Evolutionary conservation across 2,888 invertebrate genomes (phyloP), one percentile per base, ranked within the genome.

Genomic region (Netelia inedita): DNA sequence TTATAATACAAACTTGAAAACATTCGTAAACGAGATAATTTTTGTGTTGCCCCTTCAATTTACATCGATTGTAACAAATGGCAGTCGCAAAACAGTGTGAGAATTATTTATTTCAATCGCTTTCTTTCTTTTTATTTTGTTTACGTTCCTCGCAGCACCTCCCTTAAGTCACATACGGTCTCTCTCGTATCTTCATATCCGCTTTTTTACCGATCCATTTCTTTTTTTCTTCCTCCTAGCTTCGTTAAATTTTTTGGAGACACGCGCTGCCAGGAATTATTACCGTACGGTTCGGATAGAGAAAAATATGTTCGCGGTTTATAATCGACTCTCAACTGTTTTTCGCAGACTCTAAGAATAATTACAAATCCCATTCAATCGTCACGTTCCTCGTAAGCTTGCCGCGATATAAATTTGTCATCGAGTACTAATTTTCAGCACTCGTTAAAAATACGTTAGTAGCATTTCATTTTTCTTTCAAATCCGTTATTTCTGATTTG

Each of bases 1-100:
- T 74, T 19, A 79, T 72, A 16, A 74, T 78, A 78, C 50, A 82
- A 79, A 82, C 75, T 75, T 79, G 79, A 82, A 85, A 82, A 85
- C 75, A 79, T 59, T 82, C 74, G 82, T 74, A 28, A 75, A 50
- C 8, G 53, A 55, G 68, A 74, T 46, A 72, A 61, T 43, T n/a
- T 41, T 69, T 59, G 46, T 43, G 21, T 61, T 63, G 35, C 35
- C 59, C 46, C 10, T 46, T 46, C 16, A 19, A 53, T 83, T 41
- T 65, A 65, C 78, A 71, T 79, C 23, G 65, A 61, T 72, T 76
- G 71, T 72, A 80, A 80, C 84, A 72, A 82, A 69, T 59, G 53
- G 63, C 71, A 75, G 75, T 83, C 73, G 73, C 84, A 75, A 83
- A 75, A 68, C 43, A 66, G 57, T 41, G 46, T 46, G 55, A 74